These are phyloP conservation scores for Clarias laeviceps DNA, from an alignment of 2,797 vertebrate genomes.

Conservation along the genomic window DNA sequence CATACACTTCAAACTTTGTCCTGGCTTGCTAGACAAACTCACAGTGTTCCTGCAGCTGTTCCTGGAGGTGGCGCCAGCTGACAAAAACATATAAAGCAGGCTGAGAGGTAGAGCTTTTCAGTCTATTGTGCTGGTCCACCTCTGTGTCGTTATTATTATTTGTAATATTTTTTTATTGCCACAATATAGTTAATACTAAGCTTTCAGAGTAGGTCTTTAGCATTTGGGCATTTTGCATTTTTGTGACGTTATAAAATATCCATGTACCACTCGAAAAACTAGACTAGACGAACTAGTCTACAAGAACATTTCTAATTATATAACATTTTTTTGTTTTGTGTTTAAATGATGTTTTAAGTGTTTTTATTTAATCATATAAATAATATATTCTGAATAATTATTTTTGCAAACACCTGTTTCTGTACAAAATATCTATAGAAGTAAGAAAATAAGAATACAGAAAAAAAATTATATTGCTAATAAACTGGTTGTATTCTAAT, in stretches of 20 bases:
- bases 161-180: not conserved
- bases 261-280: not conserved
- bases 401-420: not conserved
- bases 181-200: not conserved
- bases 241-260: not conserved
- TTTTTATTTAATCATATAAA: not conserved
- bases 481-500: not conserved
- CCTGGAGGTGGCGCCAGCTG: slow-evolving; percentile 82
- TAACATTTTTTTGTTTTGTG: not conserved
- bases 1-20: slow-evolving; percentile 79
- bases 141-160: not conserved
- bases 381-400: not conserved
- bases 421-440: not conserved
- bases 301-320: not conserved
- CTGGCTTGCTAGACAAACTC: slow-evolving; percentile 70
- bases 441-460: not conserved
- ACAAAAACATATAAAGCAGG: slow-evolving; percentile 66
- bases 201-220: too few relatives aligned
- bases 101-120: not conserved
- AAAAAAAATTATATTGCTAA: not conserved
- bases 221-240: not conserved
- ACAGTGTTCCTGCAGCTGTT: slow-evolving; percentile 85
- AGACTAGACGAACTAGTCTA: not conserved
- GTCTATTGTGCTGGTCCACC: not conserved
- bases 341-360: not conserved